Evolutionary conservation across 2,797 vertebrate genomes (phyloP), one percentile per base, ranked within the genome.

Genomic region (Acestrorhynchus altus): DNA sequence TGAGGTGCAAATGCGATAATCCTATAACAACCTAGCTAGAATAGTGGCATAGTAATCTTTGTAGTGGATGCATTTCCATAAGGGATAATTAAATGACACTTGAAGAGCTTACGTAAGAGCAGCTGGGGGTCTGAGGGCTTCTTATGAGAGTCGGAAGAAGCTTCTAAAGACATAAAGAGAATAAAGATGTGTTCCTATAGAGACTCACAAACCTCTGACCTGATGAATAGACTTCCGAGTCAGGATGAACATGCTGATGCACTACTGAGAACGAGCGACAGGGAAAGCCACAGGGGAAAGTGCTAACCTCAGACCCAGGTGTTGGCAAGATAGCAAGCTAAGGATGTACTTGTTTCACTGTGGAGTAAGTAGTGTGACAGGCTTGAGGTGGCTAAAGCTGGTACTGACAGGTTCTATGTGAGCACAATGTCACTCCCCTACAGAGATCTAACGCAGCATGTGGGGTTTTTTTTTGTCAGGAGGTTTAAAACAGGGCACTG

Each of bases 391-490:
- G 44, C 42, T 42, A 47, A 49, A 59, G 28, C 35, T 16, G 81
- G 77, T 75, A 72, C 57, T 90, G 85, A 92, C 85, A 91, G 70
- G 67, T 68, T 83, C 83, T 87, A 84, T 79, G 83, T 82, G 69
- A 77, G 83, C 84, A 84, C 65, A 54, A 35, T 35, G 1, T 83
- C 4, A 6, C 72, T 73, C 80, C 84, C 87, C 86, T 86, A 88
- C 83, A 57, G 26, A 82, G 87, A 90, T 83, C 71, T 88, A 92
- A 91, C 77, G 79, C 92, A 89, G 76, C 68, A 72, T 39, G 67
- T 40, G 72, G n/a, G 16, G 13, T 16, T 52, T 52, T 20, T 18
- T 54, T 69, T 52, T 16, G 63, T 13, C 39, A 67, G 76, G 0
- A 44, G 64, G n/a, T 47, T 69, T 44, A 52, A 75, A 44, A 64